Conservation (phyloP, 2,797 vertebrate genomes). For the Menidia menidia region DNA sequence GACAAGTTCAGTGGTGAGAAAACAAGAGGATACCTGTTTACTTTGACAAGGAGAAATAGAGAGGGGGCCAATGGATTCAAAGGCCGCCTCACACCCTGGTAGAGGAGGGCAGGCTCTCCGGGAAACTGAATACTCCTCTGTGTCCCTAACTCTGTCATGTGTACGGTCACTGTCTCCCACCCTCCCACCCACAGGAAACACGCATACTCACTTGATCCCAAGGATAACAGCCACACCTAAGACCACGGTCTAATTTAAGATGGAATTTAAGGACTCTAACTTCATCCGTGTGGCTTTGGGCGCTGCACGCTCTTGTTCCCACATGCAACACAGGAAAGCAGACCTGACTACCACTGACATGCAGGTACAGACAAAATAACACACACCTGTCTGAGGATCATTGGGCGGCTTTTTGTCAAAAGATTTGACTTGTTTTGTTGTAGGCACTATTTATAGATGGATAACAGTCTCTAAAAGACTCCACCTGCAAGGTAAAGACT, state of each 20-base stretch:
- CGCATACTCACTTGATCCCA: slow-evolving; percentile 35
- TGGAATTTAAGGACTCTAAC: slow-evolving; percentile 35
- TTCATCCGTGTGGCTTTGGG: slow-evolving; percentile 26
- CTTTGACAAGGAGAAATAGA: slow-evolving; percentile 13
- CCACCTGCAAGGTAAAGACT: slow-evolving; percentile 38
- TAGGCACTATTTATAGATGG: slow-evolving; percentile 22
- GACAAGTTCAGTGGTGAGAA: slow-evolving; percentile 23
- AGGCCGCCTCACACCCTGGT: slow-evolving; percentile 40
- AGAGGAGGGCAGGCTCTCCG: slow-evolving; percentile 56
- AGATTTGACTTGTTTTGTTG: slow-evolving; percentile 31
- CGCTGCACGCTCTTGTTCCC: slow-evolving; percentile 2
- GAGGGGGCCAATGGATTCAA: slow-evolving; percentile 32
- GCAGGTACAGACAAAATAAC: not conserved
- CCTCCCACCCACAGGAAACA: slow-evolving; percentile 56
- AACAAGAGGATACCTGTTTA: slow-evolving; percentile 52
- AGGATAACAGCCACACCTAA: slow-evolving; percentile 66
- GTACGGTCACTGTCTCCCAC: slow-evolving; percentile 44
- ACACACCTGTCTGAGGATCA: slow-evolving; percentile 8
- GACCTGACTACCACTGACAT: not conserved
- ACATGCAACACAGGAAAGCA: slow-evolving; percentile 3
- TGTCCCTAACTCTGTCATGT: slow-evolving; percentile 58
- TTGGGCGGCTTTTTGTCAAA: slow-evolving; percentile 7
- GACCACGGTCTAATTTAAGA: slow-evolving; percentile 61
- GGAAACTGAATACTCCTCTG: slow-evolving; percentile 68
- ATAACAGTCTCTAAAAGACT: slow-evolving; percentile 19